Base-by-base conservation (phyloP, 2,888 invertebrate species). In the Agrochola circellaris region DNA sequence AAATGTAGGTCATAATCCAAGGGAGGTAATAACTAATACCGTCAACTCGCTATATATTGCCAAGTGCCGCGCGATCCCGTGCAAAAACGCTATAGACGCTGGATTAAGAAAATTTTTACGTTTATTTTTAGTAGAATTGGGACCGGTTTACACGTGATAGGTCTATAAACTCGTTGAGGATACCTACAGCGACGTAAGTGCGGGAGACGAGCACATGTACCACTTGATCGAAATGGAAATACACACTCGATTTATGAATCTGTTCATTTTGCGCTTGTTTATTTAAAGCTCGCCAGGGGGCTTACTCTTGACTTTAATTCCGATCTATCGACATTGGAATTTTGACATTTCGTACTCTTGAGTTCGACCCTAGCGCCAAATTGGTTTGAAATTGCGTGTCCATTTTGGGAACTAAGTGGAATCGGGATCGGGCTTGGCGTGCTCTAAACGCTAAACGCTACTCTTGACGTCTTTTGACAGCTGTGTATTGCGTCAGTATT, bases 121-220 rank as follows among this genome's bases (percentile, higher is more conserved):
- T 92, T 91, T 94, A 93, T 93, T 93, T 93, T 93, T 93, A 93
- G 92, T 89, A 89, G 84, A 87, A 75, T 79, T 85, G 85, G 92
- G 93, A 92, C 94, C 90, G 89, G 89, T 92, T 94, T 88, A 86
- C 86, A 87, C 88, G 88, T 90, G 90, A 91, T 91, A 88, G 89
- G 90, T 91, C 92, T 91, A 92, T 93, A 92, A 93, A 93, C 89
- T 87, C 83, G 89, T 92, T 92, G 89, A 89, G 88, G 89, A 90
- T 77, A 79, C 77, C 81, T 89, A 84, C 87, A 83, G 89, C 87
- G 75, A 88, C 80, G 88, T 89, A 89, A 88, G 89, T 90, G 90
- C 91, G 91, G 92, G 92, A 92, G 91, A 92, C 84, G 88, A 89
- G 88, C 93, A 93, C 90, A 91, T 93, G 93, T 90, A 83, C 75